Conservation (phyloP, 2,888 invertebrate genomes). For the Graphium colonna region DNA sequence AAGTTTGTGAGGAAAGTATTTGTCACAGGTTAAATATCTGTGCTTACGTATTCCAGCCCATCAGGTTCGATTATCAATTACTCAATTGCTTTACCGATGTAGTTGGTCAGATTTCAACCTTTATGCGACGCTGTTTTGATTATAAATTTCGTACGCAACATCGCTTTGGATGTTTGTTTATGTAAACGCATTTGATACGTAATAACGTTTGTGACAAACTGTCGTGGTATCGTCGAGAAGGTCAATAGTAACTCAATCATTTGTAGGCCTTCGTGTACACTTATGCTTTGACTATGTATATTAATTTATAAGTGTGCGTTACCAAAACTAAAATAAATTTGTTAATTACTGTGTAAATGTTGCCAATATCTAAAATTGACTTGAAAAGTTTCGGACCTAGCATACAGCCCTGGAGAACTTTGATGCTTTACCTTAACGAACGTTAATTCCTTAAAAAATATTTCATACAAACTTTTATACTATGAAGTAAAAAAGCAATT, state of each 20-base stretch:
- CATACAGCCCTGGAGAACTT: not conserved
- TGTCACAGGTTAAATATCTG: not conserved
- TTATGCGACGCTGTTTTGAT: conserved; percentile 16
- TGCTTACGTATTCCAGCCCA: too few relatives aligned
- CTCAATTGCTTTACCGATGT: not conserved
- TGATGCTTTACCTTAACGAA: not conserved
- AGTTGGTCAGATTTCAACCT: not conserved
- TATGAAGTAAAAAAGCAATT: too few relatives aligned
- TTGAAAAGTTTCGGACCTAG: not conserved
- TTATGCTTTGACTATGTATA: not conserved
- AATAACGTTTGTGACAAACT: conserved; percentile 3
- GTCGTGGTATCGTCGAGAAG: not conserved
- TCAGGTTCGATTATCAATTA: not conserved
- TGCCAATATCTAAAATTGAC: not conserved
- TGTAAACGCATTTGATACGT: conserved; percentile 5
- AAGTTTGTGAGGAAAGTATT: not conserved
- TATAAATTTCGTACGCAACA: conserved; percentile 3
- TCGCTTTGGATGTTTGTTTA: conserved; percentile 6
- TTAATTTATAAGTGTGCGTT: too few relatives aligned
- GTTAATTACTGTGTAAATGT: not conserved
- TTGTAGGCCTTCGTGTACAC: not conserved
- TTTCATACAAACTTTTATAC: too few relatives aligned
- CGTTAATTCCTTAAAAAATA: too few relatives aligned
- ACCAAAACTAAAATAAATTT: not conserved
- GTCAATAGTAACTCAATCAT: not conserved